Evolutionary conservation across 2,797 vertebrate species (phyloP), one percentile per base, ranked within the genome.

Genomic region (Echeneis naucrates): DNA sequence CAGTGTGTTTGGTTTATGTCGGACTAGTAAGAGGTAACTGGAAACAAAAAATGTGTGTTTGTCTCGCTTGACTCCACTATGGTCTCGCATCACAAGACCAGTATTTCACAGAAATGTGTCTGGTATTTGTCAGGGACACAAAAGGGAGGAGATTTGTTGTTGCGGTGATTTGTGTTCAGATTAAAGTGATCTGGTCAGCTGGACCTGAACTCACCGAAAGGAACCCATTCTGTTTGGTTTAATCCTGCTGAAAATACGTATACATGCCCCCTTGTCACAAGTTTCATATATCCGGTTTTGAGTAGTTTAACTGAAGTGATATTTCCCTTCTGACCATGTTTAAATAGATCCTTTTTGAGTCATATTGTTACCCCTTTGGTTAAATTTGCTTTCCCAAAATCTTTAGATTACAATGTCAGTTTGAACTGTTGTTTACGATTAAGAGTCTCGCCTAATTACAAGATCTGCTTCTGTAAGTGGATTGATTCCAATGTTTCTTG

Each of bases 371-470:
- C 38, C 14, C 40, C 23, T 62, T 8, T 72, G 56, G 44, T 76
- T n/a, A n/a, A n/a, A n/a, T n/a, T n/a, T n/a, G n/a, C n/a, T n/a
- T n/a, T n/a, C n/a, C n/a, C n/a, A n/a, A n/a, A n/a, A n/a, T n/a
- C n/a, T n/a, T 77, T 68, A 4, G 44, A 66, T 65, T 70, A 60
- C 53, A 75, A 66, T 79, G 61, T 75, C 61, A 51, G 37, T 37
- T 65, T 72, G 17, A 73, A 53, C 35, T 68, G 32, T 55, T 51
- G 33, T 80, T 82, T 71, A 68, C 52, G 42, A 68, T 73, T 63
- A 59, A 47, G 37, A 73, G 52, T n/a, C 50, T 57, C 4, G 0
- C 8, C 27, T 72, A 73, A 74, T 72, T 80, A 76, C 23, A 63
- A 55, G 55, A 64, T 23, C 5, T 64, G 48, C 33, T 16, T 55